These are phyloP conservation scores for Cantharis nigra DNA, from an alignment of 2,888 invertebrate genomes.

Conservation along the genomic window DNA sequence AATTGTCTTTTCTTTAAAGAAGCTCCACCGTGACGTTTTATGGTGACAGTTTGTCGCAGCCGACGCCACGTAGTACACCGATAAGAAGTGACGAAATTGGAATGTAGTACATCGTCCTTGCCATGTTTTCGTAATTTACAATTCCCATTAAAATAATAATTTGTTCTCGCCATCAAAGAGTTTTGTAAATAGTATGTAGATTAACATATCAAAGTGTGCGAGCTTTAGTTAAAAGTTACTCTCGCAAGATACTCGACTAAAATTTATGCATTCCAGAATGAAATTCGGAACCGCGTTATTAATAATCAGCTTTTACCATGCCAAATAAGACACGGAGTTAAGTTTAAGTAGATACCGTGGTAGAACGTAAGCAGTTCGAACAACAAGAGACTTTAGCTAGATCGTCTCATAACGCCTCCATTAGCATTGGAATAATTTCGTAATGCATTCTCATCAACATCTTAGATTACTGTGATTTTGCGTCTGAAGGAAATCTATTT, in stretches of 20 bases:
- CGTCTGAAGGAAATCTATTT: constrained; percentile 28
- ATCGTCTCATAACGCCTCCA: constrained; percentile 30
- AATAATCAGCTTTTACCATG: constrained; percentile 11
- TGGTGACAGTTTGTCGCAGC: not conserved
- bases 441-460: constrained; percentile 31
- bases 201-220: constrained; percentile 2
- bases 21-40: not conserved
- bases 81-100: not conserved
- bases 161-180: not conserved
- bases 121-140: not conserved
- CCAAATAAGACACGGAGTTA: constrained; percentile 13
- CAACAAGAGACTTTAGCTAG: constrained; percentile 24
- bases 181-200: not conserved
- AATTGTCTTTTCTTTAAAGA: not conserved
- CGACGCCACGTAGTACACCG: not conserved
- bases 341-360: constrained; percentile 17
- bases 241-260: not conserved
- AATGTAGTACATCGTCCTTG: not conserved
- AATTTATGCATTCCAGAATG: constrained; percentile 16
- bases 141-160: not conserved
- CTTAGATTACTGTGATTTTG: constrained; percentile 29
- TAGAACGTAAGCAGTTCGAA: constrained; percentile 24
- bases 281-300: constrained; percentile 11
- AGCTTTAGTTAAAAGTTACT: not conserved
- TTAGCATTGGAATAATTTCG: constrained; percentile 28